Base-by-base conservation (phyloP, 2,888 invertebrate species). In the Drosophila picticornis region DNA sequence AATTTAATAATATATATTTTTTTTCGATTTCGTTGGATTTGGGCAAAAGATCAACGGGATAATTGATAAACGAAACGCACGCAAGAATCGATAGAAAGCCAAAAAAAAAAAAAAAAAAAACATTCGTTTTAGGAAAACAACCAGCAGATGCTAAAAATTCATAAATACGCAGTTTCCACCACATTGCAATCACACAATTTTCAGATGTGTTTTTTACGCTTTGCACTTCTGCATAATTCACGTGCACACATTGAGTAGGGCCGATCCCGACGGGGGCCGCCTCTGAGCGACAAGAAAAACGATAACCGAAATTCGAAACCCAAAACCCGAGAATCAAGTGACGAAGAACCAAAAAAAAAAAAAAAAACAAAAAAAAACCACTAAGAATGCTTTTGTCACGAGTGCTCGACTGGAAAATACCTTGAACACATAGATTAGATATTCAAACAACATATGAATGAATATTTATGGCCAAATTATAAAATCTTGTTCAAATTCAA, bases 211-310 rank as follows among this genome's bases (percentile, higher is more conserved):
- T 72, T 25, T 46, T 61, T 62, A 34, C 48, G 67, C 43, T 70
- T 76, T 63, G 69, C 63, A 70, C 53, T 76, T 75, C 38, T 70
- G 76, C 69, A 69, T 55, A 70, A 70, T 75, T 64, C 64, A 16
- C 38, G 16, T 29, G 9, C 27, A n/a, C 19, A 38, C 19, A 75
- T n/a, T 43, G 61, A 68, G 61, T 59, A 68, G 69, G 57, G 57
- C 52, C 52, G 56, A 51, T 56, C 59, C 75, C 71, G 56, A 36
- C 19, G 68, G 66, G 22, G 19, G 29, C 51, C 22, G 11, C 13
- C n/a, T 32, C 34, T 31, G 48, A 71, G 53, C 29, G 73, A 71
- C 51, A 71, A 51, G 40, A 16, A 40, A 43, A 56, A 36, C 71
- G 68, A 68, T 68, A 68, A 57, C 68, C 40, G 29, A 56, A 56